Percentiles rank a stretch among this genome's conserved stretches.
Conservation (phyloP, 2,888 invertebrate species). For the Priapulus caudatus region DNA sequence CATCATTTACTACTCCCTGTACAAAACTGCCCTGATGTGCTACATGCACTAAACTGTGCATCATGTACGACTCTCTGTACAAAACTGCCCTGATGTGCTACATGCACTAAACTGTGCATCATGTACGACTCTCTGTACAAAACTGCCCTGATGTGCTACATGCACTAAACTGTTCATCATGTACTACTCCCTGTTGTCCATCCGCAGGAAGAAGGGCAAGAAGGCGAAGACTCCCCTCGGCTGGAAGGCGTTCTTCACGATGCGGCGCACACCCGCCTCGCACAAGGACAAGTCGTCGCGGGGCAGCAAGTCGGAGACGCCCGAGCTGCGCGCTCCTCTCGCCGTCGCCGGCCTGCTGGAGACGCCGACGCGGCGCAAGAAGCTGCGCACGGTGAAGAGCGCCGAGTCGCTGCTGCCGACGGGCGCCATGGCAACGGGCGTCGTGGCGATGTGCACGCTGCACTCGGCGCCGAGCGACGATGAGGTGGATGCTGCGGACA, state of each 20-base stretch:
- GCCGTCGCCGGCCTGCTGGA: conserved; percentile 23
- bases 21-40: no score
- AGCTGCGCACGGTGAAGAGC: conserved; percentile 53
- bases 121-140: no score
- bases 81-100: no score
- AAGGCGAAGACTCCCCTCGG: conserved; percentile 44
- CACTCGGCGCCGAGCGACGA: conserved; percentile 33
- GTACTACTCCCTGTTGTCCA: no score
- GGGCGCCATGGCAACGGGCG: conserved; percentile 30
- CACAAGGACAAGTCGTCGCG: conserved; percentile 29
- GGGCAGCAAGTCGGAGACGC: conserved; percentile 12
- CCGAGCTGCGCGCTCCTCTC: conserved; percentile 15
- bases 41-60: no score
- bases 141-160: no score
- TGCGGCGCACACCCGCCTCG: conserved; percentile 28
- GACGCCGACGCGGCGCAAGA: conserved; percentile 17
- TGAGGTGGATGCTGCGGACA: conserved; percentile 28
- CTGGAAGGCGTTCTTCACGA: conserved; percentile 65
- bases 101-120: no score
- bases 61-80: no score
- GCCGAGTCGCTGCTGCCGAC: conserved; percentile 52
- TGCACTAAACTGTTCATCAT: no score
- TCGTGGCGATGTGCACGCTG: conserved; percentile 34
- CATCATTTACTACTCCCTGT: no score
- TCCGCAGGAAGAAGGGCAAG: conserved; percentile 24